Conservation (phyloP, 2,888 invertebrate species). For the Drosophila formosana region DNA sequence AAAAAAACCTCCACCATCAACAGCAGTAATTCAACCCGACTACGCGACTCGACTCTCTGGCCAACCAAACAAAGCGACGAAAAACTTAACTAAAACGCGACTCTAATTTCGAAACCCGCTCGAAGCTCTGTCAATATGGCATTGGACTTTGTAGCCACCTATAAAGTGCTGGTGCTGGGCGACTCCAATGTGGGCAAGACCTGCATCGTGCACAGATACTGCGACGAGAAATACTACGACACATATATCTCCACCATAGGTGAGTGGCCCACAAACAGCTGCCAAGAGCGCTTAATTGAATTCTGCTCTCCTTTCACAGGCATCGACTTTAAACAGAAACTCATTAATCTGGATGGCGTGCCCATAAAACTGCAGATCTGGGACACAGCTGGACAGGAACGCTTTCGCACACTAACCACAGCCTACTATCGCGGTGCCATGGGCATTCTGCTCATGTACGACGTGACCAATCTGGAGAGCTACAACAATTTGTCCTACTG, state of each 20-base stretch:
- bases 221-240: slow-evolving; percentile 95
- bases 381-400: slow-evolving; percentile 92
- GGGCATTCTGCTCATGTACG: slow-evolving; percentile 96
- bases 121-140: slow-evolving; percentile 87
- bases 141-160: slow-evolving; percentile 94
- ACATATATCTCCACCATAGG: slow-evolving; percentile 96
- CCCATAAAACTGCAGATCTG: slow-evolving; percentile 91
- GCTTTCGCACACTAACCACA: slow-evolving; percentile 91
- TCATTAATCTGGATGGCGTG: slow-evolving; percentile 93
- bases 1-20: slow-evolving; percentile 35
- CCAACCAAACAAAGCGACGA: slow-evolving; percentile 33
- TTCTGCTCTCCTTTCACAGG: slow-evolving; percentile 86
- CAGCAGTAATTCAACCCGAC: slow-evolving; percentile 13
- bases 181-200: slow-evolving; percentile 96
- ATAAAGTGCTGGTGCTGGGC: slow-evolving; percentile 94
- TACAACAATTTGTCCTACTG: slow-evolving; percentile 96
- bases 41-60: slow-evolving; percentile 16
- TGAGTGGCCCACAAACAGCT: slow-evolving; percentile 85
- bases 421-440: slow-evolving; percentile 96
- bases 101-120: slow-evolving; percentile 49
- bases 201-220: slow-evolving; percentile 95
- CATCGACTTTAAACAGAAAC: slow-evolving; percentile 95
- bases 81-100: slow-evolving; percentile 24
- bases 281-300: slow-evolving; percentile 8
- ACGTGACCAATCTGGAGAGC: slow-evolving; percentile 95